phyloP scores from a whole-genome alignment of 2,797 vertebrate genomes.

The Crypturellus tataupa region DNA sequence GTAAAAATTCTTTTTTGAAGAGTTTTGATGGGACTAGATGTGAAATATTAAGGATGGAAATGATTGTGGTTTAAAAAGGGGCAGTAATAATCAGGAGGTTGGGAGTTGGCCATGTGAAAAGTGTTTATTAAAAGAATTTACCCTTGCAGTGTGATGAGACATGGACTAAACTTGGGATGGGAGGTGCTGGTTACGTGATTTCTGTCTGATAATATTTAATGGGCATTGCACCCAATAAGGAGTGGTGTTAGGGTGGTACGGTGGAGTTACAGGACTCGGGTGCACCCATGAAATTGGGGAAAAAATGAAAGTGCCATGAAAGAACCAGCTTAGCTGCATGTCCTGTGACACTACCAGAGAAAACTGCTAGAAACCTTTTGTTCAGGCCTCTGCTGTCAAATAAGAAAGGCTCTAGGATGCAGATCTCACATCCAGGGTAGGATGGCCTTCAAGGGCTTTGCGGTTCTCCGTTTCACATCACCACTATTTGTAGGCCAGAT shows the following conservation, averaged over 20 bases:
- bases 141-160: conserved; percentile 38
- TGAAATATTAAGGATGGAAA: background rate
- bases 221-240: background rate
- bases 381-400: background rate
- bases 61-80: background rate
- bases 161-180: background rate
- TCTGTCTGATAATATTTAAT: conserved; percentile 1
- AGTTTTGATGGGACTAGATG: background rate
- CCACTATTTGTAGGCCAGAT: background rate
- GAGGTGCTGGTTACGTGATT: background rate
- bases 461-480: background rate
- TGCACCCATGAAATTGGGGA: background rate
- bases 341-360: background rate
- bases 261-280: accelerated
- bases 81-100: background rate
- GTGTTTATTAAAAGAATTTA: conserved; percentile 31
- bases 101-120: conserved; percentile 18
- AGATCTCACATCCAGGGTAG: accelerated
- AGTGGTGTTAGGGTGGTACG: background rate
- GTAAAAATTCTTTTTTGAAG: background rate
- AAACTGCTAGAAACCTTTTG: background rate
- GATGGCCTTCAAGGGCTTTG: background rate
- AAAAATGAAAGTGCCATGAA: background rate
- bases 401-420: background rate
- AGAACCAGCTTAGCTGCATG: background rate